Conservation (phyloP, 2,113 vertebrate species). For the Madoqua kirkii region DNA sequence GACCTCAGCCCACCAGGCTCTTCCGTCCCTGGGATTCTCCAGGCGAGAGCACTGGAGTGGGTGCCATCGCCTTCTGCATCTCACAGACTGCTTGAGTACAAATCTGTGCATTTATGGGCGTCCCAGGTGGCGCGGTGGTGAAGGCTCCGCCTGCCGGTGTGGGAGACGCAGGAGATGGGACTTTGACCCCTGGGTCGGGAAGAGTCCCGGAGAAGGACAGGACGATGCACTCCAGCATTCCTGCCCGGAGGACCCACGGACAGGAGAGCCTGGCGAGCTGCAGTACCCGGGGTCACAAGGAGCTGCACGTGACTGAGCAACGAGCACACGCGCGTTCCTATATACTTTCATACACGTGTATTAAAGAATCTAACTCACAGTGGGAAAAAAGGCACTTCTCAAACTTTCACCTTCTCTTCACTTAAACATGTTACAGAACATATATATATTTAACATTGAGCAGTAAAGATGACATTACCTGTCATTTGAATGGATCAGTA, state of each 20-base stretch:
- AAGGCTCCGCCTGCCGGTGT: background rate
- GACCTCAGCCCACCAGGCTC: no score
- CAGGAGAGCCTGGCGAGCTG: background rate
- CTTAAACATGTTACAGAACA: background rate
- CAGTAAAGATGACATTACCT: background rate
- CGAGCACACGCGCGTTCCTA: background rate
- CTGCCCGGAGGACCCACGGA: background rate
- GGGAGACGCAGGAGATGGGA: background rate
- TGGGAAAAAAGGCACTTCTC: background rate
- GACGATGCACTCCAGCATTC: background rate
- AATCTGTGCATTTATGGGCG: background rate
- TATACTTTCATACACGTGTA: background rate
- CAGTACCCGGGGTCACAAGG: background rate
- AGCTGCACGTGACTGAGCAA: rapidly evolving
- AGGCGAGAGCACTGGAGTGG: no score
- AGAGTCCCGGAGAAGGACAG: background rate
- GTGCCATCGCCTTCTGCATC: no score
- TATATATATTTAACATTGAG: background rate
- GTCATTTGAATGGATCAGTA: background rate
- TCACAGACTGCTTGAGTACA: background rate
- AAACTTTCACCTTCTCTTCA: background rate
- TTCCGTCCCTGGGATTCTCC: no score
- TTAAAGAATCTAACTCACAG: background rate
- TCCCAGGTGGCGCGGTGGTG: background rate
- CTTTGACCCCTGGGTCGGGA: background rate